Evolutionary conservation across 2,888 invertebrate species (phyloP).

Genomic region (Pinctada fucata): DNA sequence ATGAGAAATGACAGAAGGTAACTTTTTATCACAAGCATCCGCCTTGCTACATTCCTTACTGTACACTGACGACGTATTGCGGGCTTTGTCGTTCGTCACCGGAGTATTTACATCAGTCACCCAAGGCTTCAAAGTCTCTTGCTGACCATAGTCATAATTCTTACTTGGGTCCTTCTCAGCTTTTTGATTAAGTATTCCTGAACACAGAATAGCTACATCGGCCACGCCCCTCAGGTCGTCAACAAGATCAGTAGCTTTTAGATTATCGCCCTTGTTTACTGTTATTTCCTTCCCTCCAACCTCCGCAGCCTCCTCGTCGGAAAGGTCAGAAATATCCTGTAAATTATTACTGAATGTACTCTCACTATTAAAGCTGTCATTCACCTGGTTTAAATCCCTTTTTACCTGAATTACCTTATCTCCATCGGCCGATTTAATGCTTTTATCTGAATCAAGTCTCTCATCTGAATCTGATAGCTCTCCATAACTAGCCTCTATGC

Average conservation of each 20-base stretch:
- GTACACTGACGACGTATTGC: background rate
- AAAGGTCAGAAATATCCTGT: background rate
- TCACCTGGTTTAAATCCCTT: background rate
- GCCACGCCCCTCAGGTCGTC: background rate
- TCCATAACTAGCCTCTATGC: background rate
- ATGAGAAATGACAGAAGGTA: slow-evolving; percentile 18
- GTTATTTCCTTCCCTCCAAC: background rate
- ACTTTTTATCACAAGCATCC: slow-evolving; percentile 5
- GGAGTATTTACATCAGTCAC: background rate
- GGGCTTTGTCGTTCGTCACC: background rate
- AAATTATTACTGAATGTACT: background rate
- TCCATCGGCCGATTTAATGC: background rate
- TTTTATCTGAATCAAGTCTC: background rate
- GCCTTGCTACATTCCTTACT: slow-evolving; percentile 11
- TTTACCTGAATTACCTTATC: background rate
- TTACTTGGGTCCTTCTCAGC: background rate
- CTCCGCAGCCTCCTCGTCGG: background rate
- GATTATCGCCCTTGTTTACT: background rate
- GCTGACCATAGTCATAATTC: background rate
- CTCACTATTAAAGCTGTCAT: background rate
- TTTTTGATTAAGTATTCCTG: background rate
- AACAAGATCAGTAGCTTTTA: background rate
- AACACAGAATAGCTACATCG: background rate
- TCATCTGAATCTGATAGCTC: background rate
- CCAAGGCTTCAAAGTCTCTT: background rate